A percentile compares a stretch with the other conserved stretches of the same genome.
phyloP scores from a whole-genome alignment of 2,888 invertebrate genomes.

The Aproaerema taeniolella region DNA sequence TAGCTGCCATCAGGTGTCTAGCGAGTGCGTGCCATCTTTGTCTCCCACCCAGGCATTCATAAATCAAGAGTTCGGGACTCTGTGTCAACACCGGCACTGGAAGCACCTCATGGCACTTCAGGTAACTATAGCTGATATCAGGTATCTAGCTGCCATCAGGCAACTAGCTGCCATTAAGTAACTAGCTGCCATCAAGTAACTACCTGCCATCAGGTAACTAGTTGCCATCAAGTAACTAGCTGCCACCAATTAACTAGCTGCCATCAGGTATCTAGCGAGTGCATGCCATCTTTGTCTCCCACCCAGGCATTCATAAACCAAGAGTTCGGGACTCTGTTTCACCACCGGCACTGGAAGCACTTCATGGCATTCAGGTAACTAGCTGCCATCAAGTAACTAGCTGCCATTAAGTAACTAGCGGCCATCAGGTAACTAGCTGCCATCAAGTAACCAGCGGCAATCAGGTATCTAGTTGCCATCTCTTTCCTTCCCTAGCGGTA shows the following conservation, averaged over 20 bases:
- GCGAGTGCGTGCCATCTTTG: slow-evolving; percentile 96
- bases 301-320: slow-evolving; percentile 89
- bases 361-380: slow-evolving; percentile 98
- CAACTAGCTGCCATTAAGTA: too few relatives aligned
- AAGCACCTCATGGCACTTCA: slow-evolving; percentile 98
- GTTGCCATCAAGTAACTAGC: too few relatives aligned
- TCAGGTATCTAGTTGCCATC: too few relatives aligned
- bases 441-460: too few relatives aligned
- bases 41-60: slow-evolving; percentile 90
- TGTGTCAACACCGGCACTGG: slow-evolving; percentile 98
- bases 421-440: too few relatives aligned
- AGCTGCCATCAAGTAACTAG: too few relatives aligned
- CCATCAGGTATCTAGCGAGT: slow-evolving; percentile 98
- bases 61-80: slow-evolving; percentile 97
- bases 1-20: slow-evolving; percentile 97
- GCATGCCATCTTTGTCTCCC: slow-evolving; percentile 96
- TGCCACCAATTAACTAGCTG: too few relatives aligned
- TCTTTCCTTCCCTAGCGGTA: too few relatives aligned
- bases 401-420: too few relatives aligned
- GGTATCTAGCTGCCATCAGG: too few relatives aligned
- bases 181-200: too few relatives aligned
- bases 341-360: slow-evolving; percentile 99
- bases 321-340: slow-evolving; percentile 97
- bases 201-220: too few relatives aligned
- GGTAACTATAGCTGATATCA: slow-evolving; percentile 56